Evolutionary conservation across 2,797 vertebrate genomes (phyloP), one percentile per base, ranked within the genome.

Genomic region (Dromococcyx pavoninus): DNA sequence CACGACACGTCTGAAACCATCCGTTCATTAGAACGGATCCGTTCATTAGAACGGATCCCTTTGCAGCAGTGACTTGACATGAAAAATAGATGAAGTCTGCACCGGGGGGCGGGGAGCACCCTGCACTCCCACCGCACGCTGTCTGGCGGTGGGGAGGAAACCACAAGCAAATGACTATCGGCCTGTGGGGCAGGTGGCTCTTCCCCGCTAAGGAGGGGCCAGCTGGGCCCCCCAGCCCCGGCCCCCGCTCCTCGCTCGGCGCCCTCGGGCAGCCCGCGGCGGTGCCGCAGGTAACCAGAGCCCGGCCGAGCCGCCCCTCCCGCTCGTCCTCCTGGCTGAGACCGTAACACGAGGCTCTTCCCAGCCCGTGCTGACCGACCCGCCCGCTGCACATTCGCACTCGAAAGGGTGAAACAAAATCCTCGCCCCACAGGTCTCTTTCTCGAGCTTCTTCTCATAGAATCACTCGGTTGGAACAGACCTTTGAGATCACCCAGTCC

Each of bases 91-190:
- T 2, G 1, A 28, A 12, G 50, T 48, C 35, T 3, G 61, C 9
- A 30, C 41, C 2, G 27, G 17, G 4, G 7, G 6, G 28, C 6
- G 11, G 17, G 3, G 10, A 21, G 37, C 5, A 15, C 39, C 22
- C 35, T 5, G 35, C 43, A 4, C 8, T 17, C 13, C 43, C 78
- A 12, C n/a, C 0, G 22, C 7, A 5, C 17, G 4, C 22, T 22
- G 1, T 6, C 15, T 2, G 48, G 48, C 35, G 9, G 32, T 1
- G 67, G 35, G 51, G 65, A 25, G 37, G 13, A 13, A 33, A n/a
- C 12, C 51, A 2, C 67, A 7, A 3, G 2, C 1, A 5, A 17
- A 8, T 0, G 35, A 5, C 17, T 24, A 5, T 2, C 25, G 4
- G 16, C 19, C 7, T 11, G 15, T 5, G 18, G n/a, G 7, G 39